Evolutionary conservation across 2,113 vertebrate species (phyloP).

Genomic region (Martes martes): DNA sequence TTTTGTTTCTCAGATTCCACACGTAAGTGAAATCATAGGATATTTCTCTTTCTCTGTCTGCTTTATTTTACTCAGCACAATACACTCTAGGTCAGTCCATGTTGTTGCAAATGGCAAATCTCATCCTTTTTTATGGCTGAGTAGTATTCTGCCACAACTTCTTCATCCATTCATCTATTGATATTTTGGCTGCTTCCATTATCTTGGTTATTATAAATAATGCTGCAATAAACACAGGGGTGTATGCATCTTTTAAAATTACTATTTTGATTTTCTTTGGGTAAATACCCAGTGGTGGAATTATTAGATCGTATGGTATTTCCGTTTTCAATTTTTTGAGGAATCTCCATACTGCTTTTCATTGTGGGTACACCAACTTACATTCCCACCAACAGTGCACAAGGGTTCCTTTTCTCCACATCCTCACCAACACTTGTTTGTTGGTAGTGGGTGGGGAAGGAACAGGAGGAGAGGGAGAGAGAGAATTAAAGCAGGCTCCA

Average conservation of each 20-base stretch:
- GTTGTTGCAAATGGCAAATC: neutral
- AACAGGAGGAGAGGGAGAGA: neutral
- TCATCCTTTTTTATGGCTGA: neutral
- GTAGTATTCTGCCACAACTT: neutral
- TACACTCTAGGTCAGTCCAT: neutral
- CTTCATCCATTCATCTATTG: neutral
- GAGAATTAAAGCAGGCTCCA: neutral
- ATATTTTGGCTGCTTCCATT: neutral
- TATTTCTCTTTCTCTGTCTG: neutral
- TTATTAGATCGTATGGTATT: neutral
- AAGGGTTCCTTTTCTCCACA: neutral
- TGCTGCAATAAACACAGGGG: neutral
- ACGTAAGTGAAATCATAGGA: neutral
- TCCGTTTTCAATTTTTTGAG: neutral
- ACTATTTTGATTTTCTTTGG: neutral
- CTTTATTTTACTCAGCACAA: neutral
- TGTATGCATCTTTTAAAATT: neutral
- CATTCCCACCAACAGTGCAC: neutral
- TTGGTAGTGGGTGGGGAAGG: neutral
- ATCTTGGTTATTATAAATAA: neutral
- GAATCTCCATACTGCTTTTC: neutral
- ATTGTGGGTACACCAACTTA: neutral
- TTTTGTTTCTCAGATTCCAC: neutral
- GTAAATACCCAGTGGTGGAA: neutral
- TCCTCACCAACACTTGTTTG: neutral